These are phyloP conservation scores for Phortica magna DNA, from an alignment of 2,888 invertebrate species.

Conservation along the genomic window DNA sequence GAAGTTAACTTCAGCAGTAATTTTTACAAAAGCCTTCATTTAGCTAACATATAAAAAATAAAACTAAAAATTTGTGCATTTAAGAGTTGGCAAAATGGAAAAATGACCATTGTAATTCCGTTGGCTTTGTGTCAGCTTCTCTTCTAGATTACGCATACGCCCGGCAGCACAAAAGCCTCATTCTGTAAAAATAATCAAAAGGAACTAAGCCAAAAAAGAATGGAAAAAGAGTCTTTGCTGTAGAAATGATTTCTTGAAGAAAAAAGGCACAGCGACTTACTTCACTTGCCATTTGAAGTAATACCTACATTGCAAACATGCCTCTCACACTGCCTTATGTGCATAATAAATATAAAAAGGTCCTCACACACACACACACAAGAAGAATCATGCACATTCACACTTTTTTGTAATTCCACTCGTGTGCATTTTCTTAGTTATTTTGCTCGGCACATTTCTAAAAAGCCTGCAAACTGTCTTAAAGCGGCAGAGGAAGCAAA, in stretches of 20 bases:
- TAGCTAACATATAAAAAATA: too few species aligned
- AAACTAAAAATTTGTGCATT: too few species aligned
- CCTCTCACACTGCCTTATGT: neutral
- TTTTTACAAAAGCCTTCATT: too few species aligned
- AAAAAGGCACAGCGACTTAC: neutral
- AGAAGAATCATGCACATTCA: neutral
- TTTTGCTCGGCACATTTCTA: neutral
- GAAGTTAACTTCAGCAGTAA: too few species aligned
- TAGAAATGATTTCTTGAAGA: neutral
- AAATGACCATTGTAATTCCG: neutral
- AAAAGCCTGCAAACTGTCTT: constrained; percentile 11
- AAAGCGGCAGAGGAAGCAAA: neutral
- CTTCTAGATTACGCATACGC: neutral
- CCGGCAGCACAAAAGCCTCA: neutral
- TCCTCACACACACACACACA: neutral
- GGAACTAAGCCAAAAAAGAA: neutral
- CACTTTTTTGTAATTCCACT: neutral
- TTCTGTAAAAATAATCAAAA: neutral
- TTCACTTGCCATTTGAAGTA: neutral
- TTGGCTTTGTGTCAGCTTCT: neutral
- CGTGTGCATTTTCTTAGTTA: neutral
- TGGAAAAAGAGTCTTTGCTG: neutral
- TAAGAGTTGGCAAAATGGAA: too few species aligned
- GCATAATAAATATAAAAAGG: constrained; percentile 9
- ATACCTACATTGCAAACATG: neutral